Percentiles rank a stretch among this genome's conserved stretches.
Conservation (phyloP, 2,888 invertebrate species). For the Tachina grossa region DNA sequence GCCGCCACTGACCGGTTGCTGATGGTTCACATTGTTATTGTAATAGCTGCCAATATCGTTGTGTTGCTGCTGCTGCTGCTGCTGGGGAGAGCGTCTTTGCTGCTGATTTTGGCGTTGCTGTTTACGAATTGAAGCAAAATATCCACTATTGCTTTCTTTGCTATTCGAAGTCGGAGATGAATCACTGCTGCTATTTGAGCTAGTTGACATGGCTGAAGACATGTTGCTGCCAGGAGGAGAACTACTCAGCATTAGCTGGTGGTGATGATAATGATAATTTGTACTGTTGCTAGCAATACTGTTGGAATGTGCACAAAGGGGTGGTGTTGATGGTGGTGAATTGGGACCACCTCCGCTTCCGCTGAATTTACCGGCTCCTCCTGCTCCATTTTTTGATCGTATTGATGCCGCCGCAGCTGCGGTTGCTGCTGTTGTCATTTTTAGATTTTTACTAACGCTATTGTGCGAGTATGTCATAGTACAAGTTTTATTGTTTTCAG, state of each 20-base stretch:
- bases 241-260: conserved; percentile 74
- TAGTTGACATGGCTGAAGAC: conserved; percentile 75
- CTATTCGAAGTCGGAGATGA: conserved; percentile 74
- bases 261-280: conserved; percentile 74
- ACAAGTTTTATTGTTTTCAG: conserved; percentile 67
- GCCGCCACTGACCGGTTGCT: conserved; percentile 67
- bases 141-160: conserved; percentile 74
- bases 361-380: conserved; percentile 58
- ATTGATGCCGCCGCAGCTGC: conserved; percentile 76
- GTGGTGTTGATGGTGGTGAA: conserved; percentile 76
- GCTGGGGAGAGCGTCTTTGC: conserved; percentile 75
- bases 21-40: conserved; percentile 64
- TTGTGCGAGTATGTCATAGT: conserved; percentile 83
- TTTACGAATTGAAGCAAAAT: conserved; percentile 75
- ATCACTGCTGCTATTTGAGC: conserved; percentile 72
- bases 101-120: conserved; percentile 76
- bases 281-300: conserved; percentile 83
- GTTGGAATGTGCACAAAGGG: conserved; percentile 82
- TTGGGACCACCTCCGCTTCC: conserved; percentile 69
- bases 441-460: conserved; percentile 82
- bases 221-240: conserved; percentile 77
- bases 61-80: conserved; percentile 53
- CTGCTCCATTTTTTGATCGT: conserved; percentile 77
- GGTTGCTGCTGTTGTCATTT: conserved; percentile 80
- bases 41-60: conserved; percentile 72